Evolutionary conservation across 2,888 invertebrate genomes (phyloP), one percentile per base, ranked within the genome.

Genomic region (Pantelozetes paolii): DNA sequence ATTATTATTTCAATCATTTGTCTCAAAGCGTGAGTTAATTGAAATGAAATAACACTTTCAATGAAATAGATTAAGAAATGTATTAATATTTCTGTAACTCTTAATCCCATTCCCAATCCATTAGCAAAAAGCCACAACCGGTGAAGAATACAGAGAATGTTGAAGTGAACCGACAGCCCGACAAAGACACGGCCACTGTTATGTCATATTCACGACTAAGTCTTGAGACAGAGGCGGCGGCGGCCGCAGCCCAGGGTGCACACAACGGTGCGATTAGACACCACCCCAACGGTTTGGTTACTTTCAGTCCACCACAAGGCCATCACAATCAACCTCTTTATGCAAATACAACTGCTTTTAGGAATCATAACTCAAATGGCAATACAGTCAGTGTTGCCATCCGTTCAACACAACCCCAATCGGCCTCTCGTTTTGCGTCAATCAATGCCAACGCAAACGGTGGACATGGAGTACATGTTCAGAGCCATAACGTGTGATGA

Each of bases 1-100:
- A 86, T 93, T 78, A 84, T 92, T 72, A 85, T 92, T 54, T 91
- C 90, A 77, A 84, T 92, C 42, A 87, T 91, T 79, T 93, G 92
- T 81, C 84, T 92, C 76, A 88, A 91, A 84, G 85, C 92, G 90
- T 90, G 82, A 88, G 90, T n/a, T 48, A 5, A n/a, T n/a, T n/a
- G n/a, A n/a, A n/a, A 42, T 15, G n/a, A n/a, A n/a, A n/a, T n/a
- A n/a, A n/a, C n/a, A n/a, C n/a, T n/a, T n/a, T n/a, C n/a, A n/a
- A n/a, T n/a, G n/a, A n/a, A n/a, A n/a, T n/a, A n/a, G n/a, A n/a
- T n/a, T n/a, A n/a, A n/a, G n/a, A n/a, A n/a, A n/a, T n/a, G n/a
- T n/a, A n/a, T n/a, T n/a, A n/a, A n/a, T n/a, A 36, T 36, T 36
- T 36, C 6, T 36, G 36, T 36, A 5, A 36, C 36, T 9, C 9